phyloP scores from a whole-genome alignment of 2,113 vertebrate genomes.

The Sorex araneus region DNA sequence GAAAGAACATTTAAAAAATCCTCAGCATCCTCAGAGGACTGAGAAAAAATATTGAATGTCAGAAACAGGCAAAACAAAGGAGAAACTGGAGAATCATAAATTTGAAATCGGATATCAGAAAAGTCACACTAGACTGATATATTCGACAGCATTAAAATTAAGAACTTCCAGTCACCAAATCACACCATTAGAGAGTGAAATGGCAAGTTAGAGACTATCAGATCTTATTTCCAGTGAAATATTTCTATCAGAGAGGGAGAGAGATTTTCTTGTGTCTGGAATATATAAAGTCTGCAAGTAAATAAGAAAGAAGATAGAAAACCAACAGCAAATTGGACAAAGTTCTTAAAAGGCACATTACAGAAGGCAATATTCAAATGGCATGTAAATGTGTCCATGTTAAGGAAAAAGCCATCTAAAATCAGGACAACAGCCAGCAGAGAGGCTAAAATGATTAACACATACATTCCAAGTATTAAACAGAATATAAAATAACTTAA shows the following conservation, averaged over 20 bases:
- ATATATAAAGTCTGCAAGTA: background rate
- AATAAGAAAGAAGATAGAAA: background rate
- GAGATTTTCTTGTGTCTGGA: background rate
- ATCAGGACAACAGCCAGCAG: background rate
- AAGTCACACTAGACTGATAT: background rate
- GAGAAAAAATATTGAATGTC: too few relatives aligned
- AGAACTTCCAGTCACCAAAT: background rate
- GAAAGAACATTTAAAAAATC: background rate
- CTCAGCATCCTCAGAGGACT: background rate
- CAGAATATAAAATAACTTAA: background rate
- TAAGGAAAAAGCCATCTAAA: constrained; percentile 16
- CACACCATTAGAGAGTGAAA: background rate
- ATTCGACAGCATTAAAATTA: background rate
- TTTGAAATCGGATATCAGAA: constrained; percentile 12
- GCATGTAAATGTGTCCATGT: background rate
- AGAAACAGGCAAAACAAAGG: background rate
- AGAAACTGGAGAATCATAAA: background rate
- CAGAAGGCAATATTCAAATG: background rate
- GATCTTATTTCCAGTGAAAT: background rate
- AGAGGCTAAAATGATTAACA: background rate
- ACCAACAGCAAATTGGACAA: background rate
- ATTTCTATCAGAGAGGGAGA: background rate
- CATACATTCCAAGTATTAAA: background rate
- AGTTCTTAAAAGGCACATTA: background rate
- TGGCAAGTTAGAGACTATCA: background rate